Conservation (phyloP, 2,797 vertebrate species). For the Lepus townsendii region DNA sequence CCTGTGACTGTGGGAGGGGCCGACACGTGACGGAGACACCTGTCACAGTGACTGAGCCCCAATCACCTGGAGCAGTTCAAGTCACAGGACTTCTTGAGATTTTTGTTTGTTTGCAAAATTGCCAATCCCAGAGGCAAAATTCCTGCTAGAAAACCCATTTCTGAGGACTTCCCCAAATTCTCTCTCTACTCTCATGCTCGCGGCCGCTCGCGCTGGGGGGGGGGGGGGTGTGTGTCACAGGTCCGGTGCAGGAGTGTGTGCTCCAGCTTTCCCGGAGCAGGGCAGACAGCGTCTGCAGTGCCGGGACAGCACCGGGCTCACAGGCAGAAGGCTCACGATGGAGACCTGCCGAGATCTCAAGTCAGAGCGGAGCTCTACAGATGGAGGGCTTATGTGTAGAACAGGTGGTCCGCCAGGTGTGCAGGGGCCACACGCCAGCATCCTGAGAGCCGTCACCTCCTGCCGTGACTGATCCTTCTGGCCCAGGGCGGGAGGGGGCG, state of each 20-base stretch:
- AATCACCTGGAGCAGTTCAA: neutral
- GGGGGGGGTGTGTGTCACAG: too few species aligned
- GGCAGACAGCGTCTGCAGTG: too few species aligned
- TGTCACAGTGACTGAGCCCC: neutral
- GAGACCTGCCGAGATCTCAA: slow-evolving; percentile 31
- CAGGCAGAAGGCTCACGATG: too few species aligned
- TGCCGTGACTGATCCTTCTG: too few species aligned
- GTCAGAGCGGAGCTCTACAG: neutral
- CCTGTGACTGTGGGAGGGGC: neutral
- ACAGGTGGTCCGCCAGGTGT: slow-evolving; percentile 24
- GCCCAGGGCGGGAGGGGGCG: too few species aligned
- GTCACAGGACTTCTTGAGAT: neutral
- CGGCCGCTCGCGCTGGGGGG: too few species aligned
- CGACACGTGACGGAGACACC: neutral
- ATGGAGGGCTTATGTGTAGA: neutral
- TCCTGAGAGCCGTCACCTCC: too few species aligned
- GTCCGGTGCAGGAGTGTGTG: neutral
- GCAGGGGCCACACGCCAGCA: slow-evolving; percentile 39
- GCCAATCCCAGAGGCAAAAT: neutral
- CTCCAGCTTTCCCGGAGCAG: too few species aligned
- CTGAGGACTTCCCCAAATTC: neutral
- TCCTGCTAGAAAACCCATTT: neutral
- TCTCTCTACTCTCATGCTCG: neutral
- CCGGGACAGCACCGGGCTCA: too few species aligned
- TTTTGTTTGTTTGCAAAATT: neutral